Base-by-base conservation (phyloP, 2,113 vertebrate species). In the Psittacula cyanocephala region DNA sequence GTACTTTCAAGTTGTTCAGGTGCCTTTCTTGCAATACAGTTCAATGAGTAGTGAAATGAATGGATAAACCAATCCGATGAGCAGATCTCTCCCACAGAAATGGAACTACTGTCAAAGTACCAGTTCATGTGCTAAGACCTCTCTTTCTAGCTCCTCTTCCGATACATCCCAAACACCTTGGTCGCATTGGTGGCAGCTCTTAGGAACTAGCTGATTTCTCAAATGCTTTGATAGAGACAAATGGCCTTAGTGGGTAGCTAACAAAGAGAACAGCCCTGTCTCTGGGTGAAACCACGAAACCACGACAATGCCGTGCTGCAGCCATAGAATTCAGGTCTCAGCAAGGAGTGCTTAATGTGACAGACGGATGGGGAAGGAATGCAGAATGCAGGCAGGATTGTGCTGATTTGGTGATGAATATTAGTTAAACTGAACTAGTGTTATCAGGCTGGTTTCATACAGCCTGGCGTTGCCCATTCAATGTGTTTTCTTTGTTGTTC, bases 181-280 rank as follows among this genome's bases (percentile, higher is more conserved):
- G 74, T 76, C 16, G 2, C 20, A 70, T 33, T 55, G 17, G 8
- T 71, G 79, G 64, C 64, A 72, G 47, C 76, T 84, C 82, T 43
- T 57, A 39, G 3, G 39, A 46, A 52, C 62, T 33, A 43, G 23
- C 2, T 82, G 41, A 37, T 85, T 86, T 74, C 80, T 83, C 65
- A 95, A 96, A 89, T 62, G 62, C 80, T 86, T 96, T 91, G 60
- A 83, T 84, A 72, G 83, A 97, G 91, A 87, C 63, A 82, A 93
- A 89, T 8, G 25, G 43, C 67, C 77, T 62, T 60, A 93, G 88
- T 43, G 81, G 95, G 70, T 57, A 71, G 27, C 91, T 88, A 86
- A 94, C 33, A 79, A 89, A 89, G 35, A 95, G 72, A 96, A 91
- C 86, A 81, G 20, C 27, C 59, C n/a, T 79, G 81, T 96, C 11